These are phyloP conservation scores for Hemiscyllium ocellatum DNA, from an alignment of 2,113 vertebrate genomes.

Conservation along the genomic window DNA sequence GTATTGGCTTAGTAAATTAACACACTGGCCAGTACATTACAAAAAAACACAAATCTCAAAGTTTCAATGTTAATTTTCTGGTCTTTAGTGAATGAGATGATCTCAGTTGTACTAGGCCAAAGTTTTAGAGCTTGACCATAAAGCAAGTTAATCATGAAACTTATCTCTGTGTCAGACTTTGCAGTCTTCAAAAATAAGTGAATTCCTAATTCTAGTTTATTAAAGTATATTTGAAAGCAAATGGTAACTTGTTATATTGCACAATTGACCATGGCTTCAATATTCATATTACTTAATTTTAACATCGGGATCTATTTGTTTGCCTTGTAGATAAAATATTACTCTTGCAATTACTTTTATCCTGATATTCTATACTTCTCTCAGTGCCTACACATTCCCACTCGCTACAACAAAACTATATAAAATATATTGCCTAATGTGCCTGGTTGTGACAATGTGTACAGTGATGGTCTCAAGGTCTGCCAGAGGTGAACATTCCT, in stretches of 20 bases:
- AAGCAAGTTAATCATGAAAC: neutral
- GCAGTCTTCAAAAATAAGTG: neutral
- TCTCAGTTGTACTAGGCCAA: neutral
- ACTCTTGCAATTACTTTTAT: neutral
- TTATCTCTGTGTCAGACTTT: neutral
- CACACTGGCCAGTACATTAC: neutral
- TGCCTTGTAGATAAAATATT: neutral
- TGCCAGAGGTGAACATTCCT: constrained; percentile 34
- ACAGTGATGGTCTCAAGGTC: neutral
- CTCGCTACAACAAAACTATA: neutral
- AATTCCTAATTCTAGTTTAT: neutral
- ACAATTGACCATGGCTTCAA: no score
- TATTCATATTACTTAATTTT: neutral
- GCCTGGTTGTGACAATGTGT: neutral
- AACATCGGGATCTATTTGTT: neutral
- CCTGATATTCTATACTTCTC: neutral
- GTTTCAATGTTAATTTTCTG: neutral
- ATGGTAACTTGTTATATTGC: neutral
- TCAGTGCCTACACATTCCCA: neutral
- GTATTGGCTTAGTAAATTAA: neutral
- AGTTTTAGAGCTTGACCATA: neutral
- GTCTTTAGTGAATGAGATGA: neutral
- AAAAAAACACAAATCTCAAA: neutral
- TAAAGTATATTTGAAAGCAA: neutral
- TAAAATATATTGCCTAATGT: neutral